These are phyloP conservation scores for Onthophagus taurus DNA, from an alignment of 1,140 invertebrate genomes.

Conservation along the genomic window DNA sequence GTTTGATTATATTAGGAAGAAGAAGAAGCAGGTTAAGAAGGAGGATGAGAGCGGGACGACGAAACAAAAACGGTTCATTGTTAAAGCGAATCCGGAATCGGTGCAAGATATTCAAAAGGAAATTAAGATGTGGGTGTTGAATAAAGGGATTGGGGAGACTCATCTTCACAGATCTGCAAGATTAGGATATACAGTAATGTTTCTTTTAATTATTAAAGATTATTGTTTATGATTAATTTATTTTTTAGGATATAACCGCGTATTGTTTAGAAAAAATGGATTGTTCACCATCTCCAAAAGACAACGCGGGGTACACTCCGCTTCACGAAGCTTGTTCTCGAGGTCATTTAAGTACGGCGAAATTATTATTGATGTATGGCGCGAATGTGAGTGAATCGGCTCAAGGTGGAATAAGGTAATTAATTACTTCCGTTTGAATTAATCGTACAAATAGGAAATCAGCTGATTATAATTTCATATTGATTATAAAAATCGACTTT, in stretches of 20 bases:
- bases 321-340: conserved; percentile 83
- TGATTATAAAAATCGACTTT: too few species aligned
- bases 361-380: conserved; percentile 73
- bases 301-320: conserved; percentile 91
- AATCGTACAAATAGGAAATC: too few species aligned
- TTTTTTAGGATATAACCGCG: conserved; percentile 70
- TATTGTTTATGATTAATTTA: neutral
- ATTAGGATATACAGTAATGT: conserved; percentile 70
- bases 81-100: conserved; percentile 51
- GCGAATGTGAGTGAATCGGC: conserved; percentile 84
- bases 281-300: conserved; percentile 72
- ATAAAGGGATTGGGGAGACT: conserved; percentile 88
- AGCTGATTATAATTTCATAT: too few species aligned
- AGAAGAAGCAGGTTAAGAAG: conserved; percentile 55
- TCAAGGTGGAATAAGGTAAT: conserved; percentile 78
- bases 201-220: neutral
- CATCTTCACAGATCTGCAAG: conserved; percentile 81
- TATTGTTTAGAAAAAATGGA: conserved; percentile 81
- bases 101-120: conserved; percentile 72
- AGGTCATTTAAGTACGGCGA: conserved; percentile 78
- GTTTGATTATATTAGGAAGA: conserved; percentile 82
- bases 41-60: conserved; percentile 36
- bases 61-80: conserved; percentile 23
- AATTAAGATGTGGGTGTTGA: conserved; percentile 83
- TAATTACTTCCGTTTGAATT: too few species aligned